A percentile compares a stretch with the other conserved stretches of the same genome.
These are phyloP conservation scores for Creontiades dilutus DNA, from an alignment of 2,888 invertebrate genomes.

Conservation along the genomic window DNA sequence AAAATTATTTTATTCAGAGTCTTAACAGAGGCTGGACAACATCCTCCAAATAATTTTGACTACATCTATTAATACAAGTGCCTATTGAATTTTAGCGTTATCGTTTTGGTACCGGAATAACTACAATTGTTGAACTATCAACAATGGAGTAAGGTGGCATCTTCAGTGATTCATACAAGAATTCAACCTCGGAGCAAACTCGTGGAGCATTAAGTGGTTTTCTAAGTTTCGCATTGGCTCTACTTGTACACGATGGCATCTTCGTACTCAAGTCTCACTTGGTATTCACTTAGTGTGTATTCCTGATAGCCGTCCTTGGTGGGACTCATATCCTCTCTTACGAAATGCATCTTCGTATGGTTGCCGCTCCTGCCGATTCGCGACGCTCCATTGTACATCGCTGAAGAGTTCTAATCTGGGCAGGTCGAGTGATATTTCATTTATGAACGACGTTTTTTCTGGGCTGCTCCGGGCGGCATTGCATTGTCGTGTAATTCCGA, in stretches of 20 bases:
- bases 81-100: too few relatives aligned
- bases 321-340: slow-evolving; percentile 22
- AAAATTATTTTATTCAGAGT: too few relatives aligned
- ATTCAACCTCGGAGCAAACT: neutral
- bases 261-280: neutral
- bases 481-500: neutral
- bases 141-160: too few relatives aligned
- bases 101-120: too few relatives aligned
- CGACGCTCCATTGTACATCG: neutral
- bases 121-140: too few relatives aligned
- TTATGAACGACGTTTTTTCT: neutral
- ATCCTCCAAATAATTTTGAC: too few relatives aligned
- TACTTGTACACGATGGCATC: neutral
- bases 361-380: neutral
- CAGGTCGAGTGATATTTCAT: neutral
- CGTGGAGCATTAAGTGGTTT: neutral
- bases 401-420: neutral
- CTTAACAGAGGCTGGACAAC: too few relatives aligned
- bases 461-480: neutral
- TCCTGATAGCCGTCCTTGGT: slow-evolving; percentile 19
- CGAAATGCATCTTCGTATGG: slow-evolving; percentile 21
- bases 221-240: neutral
- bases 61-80: too few relatives aligned
- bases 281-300: slow-evolving; percentile 18
- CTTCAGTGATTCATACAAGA: slow-evolving; percentile 13